Evolutionary conservation across 2,797 vertebrate genomes (phyloP).

Genomic region (Anguilla marmorata): DNA sequence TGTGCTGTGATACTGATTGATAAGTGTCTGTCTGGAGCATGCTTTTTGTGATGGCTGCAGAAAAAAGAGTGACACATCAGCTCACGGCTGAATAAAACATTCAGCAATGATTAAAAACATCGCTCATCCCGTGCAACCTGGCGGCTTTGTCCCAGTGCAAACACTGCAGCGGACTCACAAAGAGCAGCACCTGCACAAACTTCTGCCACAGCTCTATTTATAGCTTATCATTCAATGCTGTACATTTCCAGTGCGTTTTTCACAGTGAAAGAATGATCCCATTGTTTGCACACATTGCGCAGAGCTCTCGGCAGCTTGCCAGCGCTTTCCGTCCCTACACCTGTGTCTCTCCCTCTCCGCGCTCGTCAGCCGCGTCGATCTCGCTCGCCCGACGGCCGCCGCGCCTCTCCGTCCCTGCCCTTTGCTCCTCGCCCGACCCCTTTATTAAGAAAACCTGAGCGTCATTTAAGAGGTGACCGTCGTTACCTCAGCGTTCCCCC

Average conservation of each 20-base stretch:
- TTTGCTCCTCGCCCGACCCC: neutral
- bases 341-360: slow-evolving; percentile 42
- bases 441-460: neutral
- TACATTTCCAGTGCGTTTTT: slow-evolving; percentile 54
- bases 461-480: neutral
- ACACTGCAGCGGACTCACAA: slow-evolving; percentile 45
- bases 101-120: slow-evolving; percentile 31
- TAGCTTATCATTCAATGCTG: slow-evolving; percentile 71
- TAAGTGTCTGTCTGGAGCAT: neutral
- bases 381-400: neutral
- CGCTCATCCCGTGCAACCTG: slow-evolving; percentile 20
- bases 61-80: slow-evolving; percentile 4
- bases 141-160: slow-evolving; percentile 56
- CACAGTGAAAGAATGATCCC: slow-evolving; percentile 54
- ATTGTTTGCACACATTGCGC: slow-evolving; percentile 55
- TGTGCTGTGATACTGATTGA: neutral
- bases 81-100: slow-evolving; percentile 2
- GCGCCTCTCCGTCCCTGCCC: neutral
- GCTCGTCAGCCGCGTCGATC: slow-evolving; percentile 33
- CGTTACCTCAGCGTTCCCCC: neutral
- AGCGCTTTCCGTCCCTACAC: slow-evolving; percentile 53
- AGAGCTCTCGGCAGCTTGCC: slow-evolving; percentile 35
- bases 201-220: slow-evolving; percentile 63
- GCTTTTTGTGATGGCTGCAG: slow-evolving; percentile 12
- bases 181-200: slow-evolving; percentile 78